Evolutionary conservation across 2,888 invertebrate genomes (phyloP).

Genomic region (Rhingia campestris): DNA sequence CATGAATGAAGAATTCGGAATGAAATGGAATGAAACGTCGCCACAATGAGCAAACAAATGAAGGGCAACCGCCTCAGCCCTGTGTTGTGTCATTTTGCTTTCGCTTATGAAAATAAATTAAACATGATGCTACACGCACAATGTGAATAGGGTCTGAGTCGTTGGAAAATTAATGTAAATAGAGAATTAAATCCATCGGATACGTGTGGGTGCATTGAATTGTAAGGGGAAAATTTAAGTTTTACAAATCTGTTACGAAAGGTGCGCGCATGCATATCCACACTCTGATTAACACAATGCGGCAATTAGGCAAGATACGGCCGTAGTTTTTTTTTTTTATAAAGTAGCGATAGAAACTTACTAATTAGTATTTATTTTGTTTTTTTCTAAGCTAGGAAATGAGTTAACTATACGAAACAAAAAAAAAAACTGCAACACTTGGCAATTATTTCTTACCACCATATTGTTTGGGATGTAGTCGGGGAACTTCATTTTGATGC

Average conservation of each 20-base stretch:
- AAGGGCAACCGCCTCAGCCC: slow-evolving; percentile 34
- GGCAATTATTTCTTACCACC: slow-evolving; percentile 76
- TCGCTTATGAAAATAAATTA: slow-evolving; percentile 46
- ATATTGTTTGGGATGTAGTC: slow-evolving; percentile 82
- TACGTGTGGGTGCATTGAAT: slow-evolving; percentile 63
- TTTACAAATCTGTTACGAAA: slow-evolving; percentile 62
- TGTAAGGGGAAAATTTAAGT: slow-evolving; percentile 33
- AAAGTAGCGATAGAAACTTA: slow-evolving; percentile 12
- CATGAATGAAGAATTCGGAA: slow-evolving; percentile 43
- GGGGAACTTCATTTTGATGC: slow-evolving; percentile 80
- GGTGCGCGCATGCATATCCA: slow-evolving; percentile 25
- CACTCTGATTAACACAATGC: slow-evolving; percentile 68
- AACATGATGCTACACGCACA: slow-evolving; percentile 9
- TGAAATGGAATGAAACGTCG: slow-evolving; percentile 43
- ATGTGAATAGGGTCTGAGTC: not conserved
- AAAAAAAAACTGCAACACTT: slow-evolving; percentile 37
- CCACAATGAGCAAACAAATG: slow-evolving; percentile 12
- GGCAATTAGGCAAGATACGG: slow-evolving; percentile 43
- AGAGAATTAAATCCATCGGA: slow-evolving; percentile 39
- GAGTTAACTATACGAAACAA: slow-evolving; percentile 33
- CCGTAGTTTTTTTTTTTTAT: slow-evolving; percentile 24
- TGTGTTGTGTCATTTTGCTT: slow-evolving; percentile 45
- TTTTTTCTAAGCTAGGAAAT: slow-evolving; percentile 32
- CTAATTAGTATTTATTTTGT: slow-evolving; percentile 40
- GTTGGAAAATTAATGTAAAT: slow-evolving; percentile 18